Evolutionary conservation across 1,140 invertebrate genomes (phyloP), one percentile per base, ranked within the genome.

Genomic region (Linepithema humile): DNA sequence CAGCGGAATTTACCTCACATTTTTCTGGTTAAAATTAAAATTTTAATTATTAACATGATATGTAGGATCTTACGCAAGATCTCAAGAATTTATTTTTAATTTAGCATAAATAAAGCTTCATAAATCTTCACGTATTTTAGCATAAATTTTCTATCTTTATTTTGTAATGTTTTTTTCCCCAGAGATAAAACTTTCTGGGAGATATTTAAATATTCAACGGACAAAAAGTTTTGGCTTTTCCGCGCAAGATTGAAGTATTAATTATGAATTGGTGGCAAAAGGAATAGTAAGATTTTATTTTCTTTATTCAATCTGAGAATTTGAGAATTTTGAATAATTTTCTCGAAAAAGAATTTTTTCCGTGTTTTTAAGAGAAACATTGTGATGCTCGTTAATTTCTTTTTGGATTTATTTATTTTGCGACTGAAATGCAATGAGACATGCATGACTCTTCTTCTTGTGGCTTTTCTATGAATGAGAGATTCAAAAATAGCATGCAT

Each of bases 381-480:
- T 10, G 3, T 26, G 4, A 43, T 32, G 32, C n/a, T 77, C 17
- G 35, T 57, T 65, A 62, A 20, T 20, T 59, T 59, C 43, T n/a
- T 3, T 5, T 9, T 10, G 5, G 6, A 50, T 80, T 62, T 55
- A 69, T 78, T 78, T 55, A 55, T 57, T 53, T 32, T 55, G 29
- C 23, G 3, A n/a, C 32, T 10, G n/a, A 75, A 65, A 73, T 10
- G 10, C 0, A 32, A 29, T 78, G 15, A 20, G 62, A 38, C 1
- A 29, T 10, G 3, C 20, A 5, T 65, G 20, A n/a, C 17, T 72
- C 17, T 48, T 45, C n/a, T n/a, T 50, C 26, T 55, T n/a, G 55
- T 43, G 10, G 40, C 4, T 87, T 87, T 87, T 88, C 69, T 82
- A 43, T 88, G 85, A 85, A 88, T 88, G 74, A 75, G 73, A 40